A percentile compares a stretch with the other conserved stretches of the same genome.
phyloP scores from a whole-genome alignment of 2,113 vertebrate species.

The Rattus rattus region DNA sequence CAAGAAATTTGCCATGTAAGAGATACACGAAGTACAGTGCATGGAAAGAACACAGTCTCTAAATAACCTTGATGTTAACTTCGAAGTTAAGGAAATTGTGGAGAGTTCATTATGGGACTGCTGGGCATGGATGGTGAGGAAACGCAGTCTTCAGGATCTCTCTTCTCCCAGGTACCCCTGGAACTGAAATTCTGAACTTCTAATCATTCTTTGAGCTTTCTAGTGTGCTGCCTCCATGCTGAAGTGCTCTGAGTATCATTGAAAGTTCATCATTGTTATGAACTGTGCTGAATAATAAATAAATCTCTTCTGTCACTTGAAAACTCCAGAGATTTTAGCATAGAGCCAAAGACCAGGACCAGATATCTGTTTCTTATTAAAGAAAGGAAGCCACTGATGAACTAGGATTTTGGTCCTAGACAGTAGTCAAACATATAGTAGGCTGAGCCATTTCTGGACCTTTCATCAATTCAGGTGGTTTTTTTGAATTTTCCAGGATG shows the following conservation, averaged over 20 bases:
- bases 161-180: neutral
- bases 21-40: too few relatives aligned
- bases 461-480: neutral
- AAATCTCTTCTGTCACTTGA: neutral
- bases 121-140: neutral
- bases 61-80: neutral
- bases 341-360: neutral
- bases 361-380: neutral
- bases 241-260: neutral
- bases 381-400: slow-evolving; percentile 10
- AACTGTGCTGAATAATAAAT: neutral
- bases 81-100: too few relatives aligned
- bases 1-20: neutral
- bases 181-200: neutral
- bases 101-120: neutral
- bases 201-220: neutral
- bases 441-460: neutral
- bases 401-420: neutral
- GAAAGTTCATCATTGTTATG: neutral
- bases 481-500: neutral
- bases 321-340: neutral
- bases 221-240: neutral
- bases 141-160: neutral
- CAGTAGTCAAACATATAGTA: neutral
- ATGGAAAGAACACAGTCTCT: neutral